phyloP scores from a whole-genome alignment of 2,113 vertebrate species.

The Triplophysa siluroides region DNA sequence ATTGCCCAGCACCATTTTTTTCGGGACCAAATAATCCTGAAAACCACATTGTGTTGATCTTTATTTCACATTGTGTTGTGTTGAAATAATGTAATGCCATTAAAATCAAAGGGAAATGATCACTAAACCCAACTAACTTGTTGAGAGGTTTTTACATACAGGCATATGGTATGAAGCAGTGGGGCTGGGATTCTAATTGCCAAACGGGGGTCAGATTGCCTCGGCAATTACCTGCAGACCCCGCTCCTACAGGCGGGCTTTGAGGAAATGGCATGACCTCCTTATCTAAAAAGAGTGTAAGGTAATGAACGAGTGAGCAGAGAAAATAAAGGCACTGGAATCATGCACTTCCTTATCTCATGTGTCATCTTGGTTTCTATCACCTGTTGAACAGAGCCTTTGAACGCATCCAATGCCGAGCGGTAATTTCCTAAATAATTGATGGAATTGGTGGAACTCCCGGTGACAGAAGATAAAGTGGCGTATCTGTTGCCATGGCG shows the following conservation, averaged over 20 bases:
- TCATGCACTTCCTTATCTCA: neutral
- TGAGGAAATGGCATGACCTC: neutral
- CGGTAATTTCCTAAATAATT: constrained; percentile 52
- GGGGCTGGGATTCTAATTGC: constrained; percentile 5
- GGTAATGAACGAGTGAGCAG: neutral
- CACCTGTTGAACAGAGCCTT: constrained; percentile 25
- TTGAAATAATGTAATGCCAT: too few species aligned
- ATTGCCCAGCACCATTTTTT: too few species aligned
- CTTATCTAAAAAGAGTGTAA: neutral
- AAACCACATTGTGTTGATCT: too few species aligned
- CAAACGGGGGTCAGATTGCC: constrained; percentile 29
- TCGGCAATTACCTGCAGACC: constrained; percentile 27
- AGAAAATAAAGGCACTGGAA: neutral
- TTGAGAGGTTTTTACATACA: too few species aligned
- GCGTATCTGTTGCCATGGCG: constrained; percentile 42
- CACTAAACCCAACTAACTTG: too few species aligned
- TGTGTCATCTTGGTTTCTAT: neutral
- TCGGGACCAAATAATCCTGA: too few species aligned
- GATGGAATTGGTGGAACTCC: constrained; percentile 27
- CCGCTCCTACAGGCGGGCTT: neutral
- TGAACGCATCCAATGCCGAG: constrained; percentile 28
- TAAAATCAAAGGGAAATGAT: too few species aligned
- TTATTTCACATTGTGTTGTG: too few species aligned
- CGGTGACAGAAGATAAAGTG: constrained; percentile 33
- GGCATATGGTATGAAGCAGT: neutral